Conservation (phyloP, 2,888 invertebrate genomes). For the Rotaria sp. region DNA sequence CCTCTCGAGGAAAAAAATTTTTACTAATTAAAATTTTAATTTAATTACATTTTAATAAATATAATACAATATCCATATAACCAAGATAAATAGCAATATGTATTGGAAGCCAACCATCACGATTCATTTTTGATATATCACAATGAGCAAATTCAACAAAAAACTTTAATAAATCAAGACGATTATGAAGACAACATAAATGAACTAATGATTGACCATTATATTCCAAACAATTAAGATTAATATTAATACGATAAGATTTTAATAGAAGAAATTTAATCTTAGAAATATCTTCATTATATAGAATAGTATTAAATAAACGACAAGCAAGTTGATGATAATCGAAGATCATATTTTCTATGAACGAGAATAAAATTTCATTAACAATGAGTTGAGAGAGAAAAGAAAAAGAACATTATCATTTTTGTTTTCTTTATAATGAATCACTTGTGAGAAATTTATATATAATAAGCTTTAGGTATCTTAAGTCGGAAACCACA, state of each 20-base stretch:
- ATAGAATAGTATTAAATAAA: too few relatives aligned
- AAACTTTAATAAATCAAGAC: neutral
- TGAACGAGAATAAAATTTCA: too few relatives aligned
- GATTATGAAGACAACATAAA: neutral
- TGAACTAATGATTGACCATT: neutral
- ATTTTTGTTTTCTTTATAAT: too few relatives aligned
- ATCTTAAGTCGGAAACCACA: too few relatives aligned
- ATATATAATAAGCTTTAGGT: too few relatives aligned
- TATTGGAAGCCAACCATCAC: neutral
- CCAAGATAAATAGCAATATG: neutral
- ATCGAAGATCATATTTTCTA: too few relatives aligned
- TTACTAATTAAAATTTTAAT: neutral
- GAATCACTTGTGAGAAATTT: too few relatives aligned
- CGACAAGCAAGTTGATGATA: too few relatives aligned
- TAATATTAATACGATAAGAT: neutral
- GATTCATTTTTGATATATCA: neutral
- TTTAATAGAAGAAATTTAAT: neutral
- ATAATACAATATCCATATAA: neutral
- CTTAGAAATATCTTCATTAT: neutral
- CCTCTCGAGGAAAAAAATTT: too few relatives aligned
- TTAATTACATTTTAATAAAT: neutral
- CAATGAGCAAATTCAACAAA: neutral
- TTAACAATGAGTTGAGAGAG: too few relatives aligned
- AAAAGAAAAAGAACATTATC: too few relatives aligned
- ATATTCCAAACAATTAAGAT: neutral